These are phyloP conservation scores for Hestina assimilis DNA, from an alignment of 1,140 invertebrate species.

Conservation along the genomic window DNA sequence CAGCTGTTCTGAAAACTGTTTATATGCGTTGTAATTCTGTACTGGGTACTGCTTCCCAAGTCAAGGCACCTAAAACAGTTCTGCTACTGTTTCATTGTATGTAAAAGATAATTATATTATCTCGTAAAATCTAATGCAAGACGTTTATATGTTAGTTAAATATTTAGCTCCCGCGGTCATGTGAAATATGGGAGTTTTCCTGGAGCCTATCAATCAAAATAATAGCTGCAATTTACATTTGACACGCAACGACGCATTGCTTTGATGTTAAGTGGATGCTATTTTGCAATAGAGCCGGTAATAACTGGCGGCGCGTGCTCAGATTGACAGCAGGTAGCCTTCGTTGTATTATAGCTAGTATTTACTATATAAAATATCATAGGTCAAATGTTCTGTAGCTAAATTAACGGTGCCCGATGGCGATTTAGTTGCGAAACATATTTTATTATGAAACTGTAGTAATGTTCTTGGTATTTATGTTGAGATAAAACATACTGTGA, in stretches of 20 bases:
- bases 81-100: too few species aligned
- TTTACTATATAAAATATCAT: conserved; percentile 17
- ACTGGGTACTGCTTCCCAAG: too few species aligned
- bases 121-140: not conserved
- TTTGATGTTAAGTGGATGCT: conserved; percentile 43
- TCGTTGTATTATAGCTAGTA: conserved; percentile 19
- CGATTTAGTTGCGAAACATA: conserved; percentile 8
- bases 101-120: too few species aligned
- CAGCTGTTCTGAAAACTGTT: too few species aligned
- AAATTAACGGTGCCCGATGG: conserved; percentile 3
- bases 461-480: too few species aligned
- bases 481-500: too few species aligned
- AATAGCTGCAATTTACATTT: conserved; percentile 55
- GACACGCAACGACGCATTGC: conserved; percentile 46
- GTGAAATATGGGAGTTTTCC: conserved; percentile 31
- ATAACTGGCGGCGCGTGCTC: conserved; percentile 33
- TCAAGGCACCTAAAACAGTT: too few species aligned
- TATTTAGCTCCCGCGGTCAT: not conserved
- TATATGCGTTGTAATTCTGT: too few species aligned
- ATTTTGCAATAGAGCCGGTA: conserved; percentile 46
- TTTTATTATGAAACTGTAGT: conserved; percentile 7
- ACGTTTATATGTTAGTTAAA: not conserved
- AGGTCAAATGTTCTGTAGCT: conserved; percentile 11
- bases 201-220: conserved; percentile 49
- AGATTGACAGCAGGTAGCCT: conserved; percentile 36